These are phyloP conservation scores for Drosophila niveifrons DNA, from an alignment of 2,888 invertebrate genomes.

Conservation along the genomic window DNA sequence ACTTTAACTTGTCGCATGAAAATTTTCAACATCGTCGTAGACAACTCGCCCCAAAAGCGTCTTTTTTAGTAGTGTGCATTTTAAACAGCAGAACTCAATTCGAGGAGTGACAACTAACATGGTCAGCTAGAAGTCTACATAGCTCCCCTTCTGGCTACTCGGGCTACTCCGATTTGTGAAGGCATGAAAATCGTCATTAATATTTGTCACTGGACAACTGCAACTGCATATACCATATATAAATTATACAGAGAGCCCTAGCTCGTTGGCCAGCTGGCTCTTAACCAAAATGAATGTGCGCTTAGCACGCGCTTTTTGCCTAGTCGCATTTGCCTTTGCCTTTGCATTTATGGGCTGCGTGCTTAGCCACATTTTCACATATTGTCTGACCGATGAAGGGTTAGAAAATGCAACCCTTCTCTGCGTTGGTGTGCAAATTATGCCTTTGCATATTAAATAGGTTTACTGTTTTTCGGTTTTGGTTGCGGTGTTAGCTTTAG, in stretches of 20 bases:
- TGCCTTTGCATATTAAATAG: slow-evolving; percentile 80
- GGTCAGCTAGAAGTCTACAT: slow-evolving; percentile 6
- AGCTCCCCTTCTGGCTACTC: background rate
- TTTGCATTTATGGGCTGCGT: slow-evolving; percentile 54
- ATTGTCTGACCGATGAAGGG: slow-evolving; percentile 58
- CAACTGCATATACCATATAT: slow-evolving; percentile 56
- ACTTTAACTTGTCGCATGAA: slow-evolving; percentile 54
- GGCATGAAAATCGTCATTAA: slow-evolving; percentile 84
- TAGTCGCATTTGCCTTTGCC: background rate
- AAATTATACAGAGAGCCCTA: slow-evolving; percentile 52
- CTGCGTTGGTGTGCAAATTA: slow-evolving; percentile 69
- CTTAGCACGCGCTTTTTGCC: slow-evolving; percentile 66
- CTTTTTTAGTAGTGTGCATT: slow-evolving; percentile 59
- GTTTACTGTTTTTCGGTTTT: slow-evolving; percentile 19
- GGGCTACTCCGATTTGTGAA: slow-evolving; percentile 59
- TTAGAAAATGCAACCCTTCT: slow-evolving; percentile 72
- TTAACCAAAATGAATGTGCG: slow-evolving; percentile 70
- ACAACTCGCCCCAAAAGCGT: slow-evolving; percentile 42
- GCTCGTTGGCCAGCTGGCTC: slow-evolving; percentile 46
- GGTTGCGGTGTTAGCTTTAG: slow-evolving; percentile 8
- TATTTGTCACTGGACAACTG: slow-evolving; percentile 82
- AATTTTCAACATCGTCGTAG: slow-evolving; percentile 50
- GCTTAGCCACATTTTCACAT: slow-evolving; percentile 70
- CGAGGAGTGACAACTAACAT: slow-evolving; percentile 34
- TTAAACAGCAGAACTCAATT: slow-evolving; percentile 52